phyloP scores from a whole-genome alignment of 2,797 vertebrate genomes.

The Chaetodon trifasciatus region DNA sequence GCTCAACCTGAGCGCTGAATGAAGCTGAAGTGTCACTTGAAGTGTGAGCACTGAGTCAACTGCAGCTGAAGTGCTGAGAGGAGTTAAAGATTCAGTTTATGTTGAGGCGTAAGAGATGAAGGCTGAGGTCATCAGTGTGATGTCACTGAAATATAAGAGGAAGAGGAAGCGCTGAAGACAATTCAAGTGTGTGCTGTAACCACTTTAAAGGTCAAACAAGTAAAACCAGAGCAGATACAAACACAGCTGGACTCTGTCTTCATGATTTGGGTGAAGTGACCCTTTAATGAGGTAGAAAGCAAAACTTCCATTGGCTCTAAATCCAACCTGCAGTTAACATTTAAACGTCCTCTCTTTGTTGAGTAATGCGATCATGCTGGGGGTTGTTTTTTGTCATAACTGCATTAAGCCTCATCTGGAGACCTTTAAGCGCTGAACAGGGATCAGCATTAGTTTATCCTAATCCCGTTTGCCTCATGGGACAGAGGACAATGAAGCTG shows the following conservation, averaged over 20 bases:
- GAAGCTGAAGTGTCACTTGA: neutral
- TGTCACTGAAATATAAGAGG: too few species aligned
- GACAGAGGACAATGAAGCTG: conserved; percentile 6
- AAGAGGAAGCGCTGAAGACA: neutral
- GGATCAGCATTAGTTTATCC: conserved; percentile 21
- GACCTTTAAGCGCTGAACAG: conserved; percentile 10
- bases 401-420: conserved; percentile 16
- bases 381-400: conserved; percentile 1
- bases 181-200: neutral
- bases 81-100: too few species aligned
- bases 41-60: neutral
- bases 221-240: neutral
- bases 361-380: neutral
- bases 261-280: conserved; percentile 3
- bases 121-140: too few species aligned
- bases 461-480: conserved; percentile 31
- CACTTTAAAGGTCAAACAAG: neutral
- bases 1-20: too few species aligned
- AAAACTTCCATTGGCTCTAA: neutral
- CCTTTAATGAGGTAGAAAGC: neutral
- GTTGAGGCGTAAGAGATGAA: neutral
- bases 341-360: neutral
- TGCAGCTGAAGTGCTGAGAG: too few species aligned
- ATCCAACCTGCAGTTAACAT: neutral
- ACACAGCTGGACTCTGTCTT: neutral